phyloP scores from a whole-genome alignment of 1,140 invertebrate species.

The Adoxophyes honmai region DNA sequence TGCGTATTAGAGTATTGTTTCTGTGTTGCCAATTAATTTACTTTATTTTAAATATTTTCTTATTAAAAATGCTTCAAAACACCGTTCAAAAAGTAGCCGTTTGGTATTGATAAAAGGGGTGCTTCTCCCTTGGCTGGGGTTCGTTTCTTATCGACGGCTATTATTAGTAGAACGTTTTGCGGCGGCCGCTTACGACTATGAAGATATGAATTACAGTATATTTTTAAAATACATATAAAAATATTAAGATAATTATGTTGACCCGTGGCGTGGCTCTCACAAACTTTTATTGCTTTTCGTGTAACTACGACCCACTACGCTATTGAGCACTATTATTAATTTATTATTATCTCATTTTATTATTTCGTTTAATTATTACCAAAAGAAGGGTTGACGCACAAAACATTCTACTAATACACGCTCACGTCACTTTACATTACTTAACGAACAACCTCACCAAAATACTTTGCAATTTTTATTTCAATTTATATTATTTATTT shows the following conservation, averaged over 20 bases:
- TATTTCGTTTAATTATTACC: conserved; percentile 46
- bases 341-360: conserved; percentile 48
- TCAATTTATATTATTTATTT: conserved; percentile 55
- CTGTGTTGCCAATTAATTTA: conserved; percentile 73
- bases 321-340: conserved; percentile 74
- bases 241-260: conserved; percentile 71
- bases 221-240: conserved; percentile 76
- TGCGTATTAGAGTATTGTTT: conserved; percentile 75
- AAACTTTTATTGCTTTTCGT: conserved; percentile 67
- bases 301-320: conserved; percentile 52
- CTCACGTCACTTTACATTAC: conserved; percentile 39
- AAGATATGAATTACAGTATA: conserved; percentile 75
- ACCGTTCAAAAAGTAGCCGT: conserved; percentile 74
- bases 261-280: conserved; percentile 53
- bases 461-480: conserved; percentile 58
- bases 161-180: conserved; percentile 70
- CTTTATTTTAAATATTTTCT: conserved; percentile 50
- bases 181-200: conserved; percentile 65
- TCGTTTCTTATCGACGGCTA: conserved; percentile 36
- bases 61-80: conserved; percentile 73
- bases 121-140: conserved; percentile 62
- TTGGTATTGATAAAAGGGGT: conserved; percentile 69
- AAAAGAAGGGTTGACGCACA: conserved; percentile 53
- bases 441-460: conserved; percentile 62
- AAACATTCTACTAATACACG: conserved; percentile 63